phyloP scores from a whole-genome alignment of 1,140 invertebrate species.

The Drosophila guanche region DNA sequence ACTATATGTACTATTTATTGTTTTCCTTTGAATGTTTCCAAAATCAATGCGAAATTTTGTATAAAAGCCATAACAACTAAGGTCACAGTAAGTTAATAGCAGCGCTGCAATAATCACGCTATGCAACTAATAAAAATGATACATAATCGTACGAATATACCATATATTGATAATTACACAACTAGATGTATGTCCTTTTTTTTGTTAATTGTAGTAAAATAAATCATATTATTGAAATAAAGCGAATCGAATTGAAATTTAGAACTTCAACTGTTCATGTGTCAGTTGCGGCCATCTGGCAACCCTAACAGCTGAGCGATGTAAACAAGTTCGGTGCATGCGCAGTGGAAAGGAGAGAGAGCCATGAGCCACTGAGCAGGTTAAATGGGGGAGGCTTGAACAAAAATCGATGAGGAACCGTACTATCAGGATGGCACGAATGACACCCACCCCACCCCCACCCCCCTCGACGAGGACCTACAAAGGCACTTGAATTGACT shows the following conservation, averaged over 20 bases:
- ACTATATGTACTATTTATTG: slow-evolving; percentile 60
- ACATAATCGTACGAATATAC: slow-evolving; percentile 10
- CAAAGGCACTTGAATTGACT: slow-evolving; percentile 70
- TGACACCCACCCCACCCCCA: neutral
- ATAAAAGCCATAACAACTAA: slow-evolving; percentile 79
- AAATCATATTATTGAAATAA: slow-evolving; percentile 57
- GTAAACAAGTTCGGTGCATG: slow-evolving; percentile 47
- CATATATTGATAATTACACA: slow-evolving; percentile 24
- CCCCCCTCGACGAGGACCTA: no score
- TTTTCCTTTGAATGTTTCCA: slow-evolving; percentile 35
- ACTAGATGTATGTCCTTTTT: slow-evolving; percentile 37
- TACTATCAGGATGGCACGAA: slow-evolving; percentile 67
- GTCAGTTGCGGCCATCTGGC: neutral
- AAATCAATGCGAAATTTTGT: slow-evolving; percentile 51
- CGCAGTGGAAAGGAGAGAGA: slow-evolving; percentile 7
- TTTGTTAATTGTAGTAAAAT: slow-evolving; percentile 49
- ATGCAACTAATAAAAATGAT: slow-evolving; percentile 36
- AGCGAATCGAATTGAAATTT: slow-evolving; percentile 48
- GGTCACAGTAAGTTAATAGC: slow-evolving; percentile 68
- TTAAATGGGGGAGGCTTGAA: slow-evolving; percentile 18
- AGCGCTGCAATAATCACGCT: slow-evolving; percentile 5
- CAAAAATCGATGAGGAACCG: slow-evolving; percentile 66
- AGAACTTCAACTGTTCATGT: neutral
- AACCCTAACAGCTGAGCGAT: slow-evolving; percentile 7
- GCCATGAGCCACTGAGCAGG: neutral